Conservation (phyloP, 2,888 invertebrate genomes). For the Caprella mutica region DNA sequence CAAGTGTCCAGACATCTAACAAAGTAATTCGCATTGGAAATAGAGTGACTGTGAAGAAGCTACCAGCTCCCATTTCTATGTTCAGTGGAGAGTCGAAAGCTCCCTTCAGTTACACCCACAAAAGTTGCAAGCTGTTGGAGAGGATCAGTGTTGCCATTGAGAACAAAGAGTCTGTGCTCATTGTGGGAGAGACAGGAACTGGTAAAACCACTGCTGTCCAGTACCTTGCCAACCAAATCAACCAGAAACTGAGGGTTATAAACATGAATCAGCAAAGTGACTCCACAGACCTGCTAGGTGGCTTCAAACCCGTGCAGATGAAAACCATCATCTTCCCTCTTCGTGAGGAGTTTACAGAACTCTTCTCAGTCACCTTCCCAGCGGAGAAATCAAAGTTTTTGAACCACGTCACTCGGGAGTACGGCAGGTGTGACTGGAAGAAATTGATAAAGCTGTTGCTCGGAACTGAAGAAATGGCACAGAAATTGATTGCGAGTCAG, state of each 20-base stretch:
- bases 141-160: conserved; percentile 71
- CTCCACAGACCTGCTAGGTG: conserved; percentile 88
- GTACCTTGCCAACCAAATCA: conserved; percentile 70
- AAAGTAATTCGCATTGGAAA: conserved; percentile 56
- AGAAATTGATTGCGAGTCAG: conserved; percentile 39
- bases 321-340: conserved; percentile 70
- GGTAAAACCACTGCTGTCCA: conserved; percentile 95
- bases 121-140: conserved; percentile 71
- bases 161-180: conserved; percentile 74
- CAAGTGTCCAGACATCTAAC: conserved; percentile 52
- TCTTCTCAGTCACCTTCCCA: conserved; percentile 64
- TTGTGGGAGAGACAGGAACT: conserved; percentile 97
- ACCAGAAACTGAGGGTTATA: conserved; percentile 77
- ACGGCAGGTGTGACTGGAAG: conserved; percentile 39
- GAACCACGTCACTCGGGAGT: conserved; percentile 55
- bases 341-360: conserved; percentile 64
- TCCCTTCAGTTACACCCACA: conserved; percentile 66
- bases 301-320: conserved; percentile 87
- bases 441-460: conserved; percentile 52
- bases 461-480: conserved; percentile 57
- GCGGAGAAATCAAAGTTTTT: conserved; percentile 66
- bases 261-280: conserved; percentile 99
- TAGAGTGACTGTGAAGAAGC: conserved; percentile 45
- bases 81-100: background rate
- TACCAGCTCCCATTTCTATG: conserved; percentile 7